Evolutionary conservation across 2,113 vertebrate genomes (phyloP).

Genomic region (Apaloderma vittatum): DNA sequence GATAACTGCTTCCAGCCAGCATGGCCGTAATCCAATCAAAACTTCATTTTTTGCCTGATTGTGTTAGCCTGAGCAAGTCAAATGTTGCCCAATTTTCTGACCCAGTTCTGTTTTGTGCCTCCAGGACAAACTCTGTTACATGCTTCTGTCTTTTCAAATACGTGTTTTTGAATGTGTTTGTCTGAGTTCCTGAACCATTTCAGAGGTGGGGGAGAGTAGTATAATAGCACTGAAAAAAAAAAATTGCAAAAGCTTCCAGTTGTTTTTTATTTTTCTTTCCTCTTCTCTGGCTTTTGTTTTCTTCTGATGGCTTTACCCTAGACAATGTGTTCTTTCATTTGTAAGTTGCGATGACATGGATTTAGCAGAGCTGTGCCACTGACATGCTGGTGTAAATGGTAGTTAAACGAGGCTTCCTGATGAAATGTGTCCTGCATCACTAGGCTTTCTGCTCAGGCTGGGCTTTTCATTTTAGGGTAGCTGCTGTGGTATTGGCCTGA

Average conservation of each 20-base stretch:
- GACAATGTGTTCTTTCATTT: neutral
- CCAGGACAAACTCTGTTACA: slow-evolving; percentile 7
- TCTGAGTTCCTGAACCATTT: neutral
- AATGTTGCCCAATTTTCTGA: slow-evolving; percentile 56
- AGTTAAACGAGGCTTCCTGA: neutral
- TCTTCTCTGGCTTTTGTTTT: neutral
- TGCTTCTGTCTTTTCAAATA: slow-evolving; percentile 22
- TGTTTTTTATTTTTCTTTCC: neutral
- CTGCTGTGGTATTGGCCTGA: neutral
- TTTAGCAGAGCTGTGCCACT: neutral
- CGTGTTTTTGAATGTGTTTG: neutral
- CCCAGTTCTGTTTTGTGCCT: slow-evolving; percentile 58
- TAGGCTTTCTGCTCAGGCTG: neutral
- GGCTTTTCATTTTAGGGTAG: neutral
- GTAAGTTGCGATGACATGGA: neutral
- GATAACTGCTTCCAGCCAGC: neutral
- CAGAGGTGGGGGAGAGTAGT: neutral
- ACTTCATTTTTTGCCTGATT: slow-evolving; percentile 34
- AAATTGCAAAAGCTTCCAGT: neutral
- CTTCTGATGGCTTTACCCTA: neutral
- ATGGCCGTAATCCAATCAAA: slow-evolving; percentile 38
- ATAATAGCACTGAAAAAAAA: neutral
- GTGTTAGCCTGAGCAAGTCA: slow-evolving; percentile 48
- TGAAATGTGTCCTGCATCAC: neutral
- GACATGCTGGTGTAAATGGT: fast-evolving